Percentiles rank a stretch among this genome's conserved stretches.
Evolutionary conservation across 1,140 invertebrate species (phyloP).

Genomic region (Drosophila obscura): DNA sequence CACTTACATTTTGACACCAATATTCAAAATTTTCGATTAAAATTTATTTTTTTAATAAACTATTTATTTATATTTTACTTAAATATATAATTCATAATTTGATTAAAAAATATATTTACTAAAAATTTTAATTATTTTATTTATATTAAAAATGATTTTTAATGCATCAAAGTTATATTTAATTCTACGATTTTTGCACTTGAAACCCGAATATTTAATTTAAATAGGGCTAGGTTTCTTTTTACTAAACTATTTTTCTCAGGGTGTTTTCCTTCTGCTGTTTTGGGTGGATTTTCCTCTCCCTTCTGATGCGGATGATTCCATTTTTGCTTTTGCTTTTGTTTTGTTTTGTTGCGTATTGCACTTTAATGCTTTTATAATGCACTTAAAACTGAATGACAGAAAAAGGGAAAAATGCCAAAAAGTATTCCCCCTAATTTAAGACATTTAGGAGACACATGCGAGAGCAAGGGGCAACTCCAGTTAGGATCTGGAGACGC

Average conservation of each 20-base stretch:
- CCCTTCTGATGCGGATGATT: not conserved
- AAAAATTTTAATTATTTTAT: too few relatives aligned
- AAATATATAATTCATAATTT: too few relatives aligned
- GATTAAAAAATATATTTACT: too few relatives aligned
- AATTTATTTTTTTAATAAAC: too few relatives aligned
- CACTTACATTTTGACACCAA: too few relatives aligned
- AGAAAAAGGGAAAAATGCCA: slow-evolving; percentile 41
- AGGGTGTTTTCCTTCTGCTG: slow-evolving; percentile 35
- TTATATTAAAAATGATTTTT: too few relatives aligned
- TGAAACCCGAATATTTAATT: too few relatives aligned
- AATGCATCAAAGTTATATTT: too few relatives aligned
- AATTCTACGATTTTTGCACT: too few relatives aligned
- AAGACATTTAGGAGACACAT: slow-evolving; percentile 14
- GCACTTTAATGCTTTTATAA: slow-evolving; percentile 78
- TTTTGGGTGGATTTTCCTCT: not conserved
- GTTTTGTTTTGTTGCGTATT: slow-evolving; percentile 38
- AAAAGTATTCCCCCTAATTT: slow-evolving; percentile 27
- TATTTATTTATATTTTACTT: too few relatives aligned
- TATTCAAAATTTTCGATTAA: too few relatives aligned
- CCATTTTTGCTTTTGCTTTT: not conserved
- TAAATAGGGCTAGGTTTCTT: too few relatives aligned
- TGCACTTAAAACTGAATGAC: slow-evolving; percentile 52
- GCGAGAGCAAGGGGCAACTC: slow-evolving; percentile 2
- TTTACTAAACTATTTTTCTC: not conserved
- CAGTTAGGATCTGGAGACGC: slow-evolving; percentile 17